These are phyloP conservation scores for Sinelater perroti DNA, from an alignment of 2,888 invertebrate genomes.

Conservation along the genomic window DNA sequence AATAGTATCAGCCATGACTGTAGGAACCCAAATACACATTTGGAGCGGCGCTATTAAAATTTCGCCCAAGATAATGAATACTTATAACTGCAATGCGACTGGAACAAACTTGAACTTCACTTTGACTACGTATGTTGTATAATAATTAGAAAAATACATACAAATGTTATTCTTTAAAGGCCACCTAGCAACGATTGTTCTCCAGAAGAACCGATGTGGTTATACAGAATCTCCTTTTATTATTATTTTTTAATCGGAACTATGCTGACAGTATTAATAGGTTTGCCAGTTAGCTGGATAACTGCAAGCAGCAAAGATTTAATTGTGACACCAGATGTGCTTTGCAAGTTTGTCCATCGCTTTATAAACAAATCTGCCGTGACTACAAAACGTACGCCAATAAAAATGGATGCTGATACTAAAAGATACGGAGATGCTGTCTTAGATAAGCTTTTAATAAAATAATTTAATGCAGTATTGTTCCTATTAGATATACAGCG, in stretches of 20 bases:
- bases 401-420: neutral
- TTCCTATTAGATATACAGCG: too few species aligned
- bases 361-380: neutral
- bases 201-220: constrained; percentile 7
- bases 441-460: neutral
- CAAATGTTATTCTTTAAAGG: neutral
- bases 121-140: neutral
- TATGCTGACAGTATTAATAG: constrained; percentile 67
- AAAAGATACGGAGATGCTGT: neutral
- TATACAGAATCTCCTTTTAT: constrained; percentile 69
- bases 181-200: neutral
- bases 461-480: neutral
- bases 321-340: constrained; percentile 68
- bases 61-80: neutral
- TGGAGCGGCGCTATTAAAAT: neutral
- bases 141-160: neutral
- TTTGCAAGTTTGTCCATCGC: constrained; percentile 60
- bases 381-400: neutral
- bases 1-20: neutral
- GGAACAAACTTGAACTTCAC: neutral
- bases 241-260: constrained; percentile 74
- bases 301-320: constrained; percentile 61
- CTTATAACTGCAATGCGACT: neutral
- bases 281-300: constrained; percentile 69
- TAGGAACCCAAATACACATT: neutral